Evolutionary conservation across 1,140 invertebrate genomes (phyloP).

Genomic region (Caenorhabditis tropicalis): DNA sequence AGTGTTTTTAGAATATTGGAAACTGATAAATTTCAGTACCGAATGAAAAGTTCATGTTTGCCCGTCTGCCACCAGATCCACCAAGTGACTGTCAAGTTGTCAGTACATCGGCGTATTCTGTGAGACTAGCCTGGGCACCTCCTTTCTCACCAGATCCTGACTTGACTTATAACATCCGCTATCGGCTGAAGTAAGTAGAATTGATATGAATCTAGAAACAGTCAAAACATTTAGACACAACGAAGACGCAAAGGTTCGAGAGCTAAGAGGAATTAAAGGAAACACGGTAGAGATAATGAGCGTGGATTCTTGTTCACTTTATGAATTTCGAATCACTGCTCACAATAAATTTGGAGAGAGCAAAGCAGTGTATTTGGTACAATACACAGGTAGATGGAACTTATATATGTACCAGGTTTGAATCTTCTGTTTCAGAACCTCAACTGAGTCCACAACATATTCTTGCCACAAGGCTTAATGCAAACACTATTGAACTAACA

Average conservation of each 20-base stretch:
- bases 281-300: constrained; percentile 68
- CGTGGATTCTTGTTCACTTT: constrained; percentile 69
- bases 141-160: constrained; percentile 68
- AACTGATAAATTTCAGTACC: constrained; percentile 63
- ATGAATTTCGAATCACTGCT: constrained; percentile 71
- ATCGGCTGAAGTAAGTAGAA: constrained; percentile 65
- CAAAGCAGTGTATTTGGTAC: constrained; percentile 68
- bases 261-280: constrained; percentile 66
- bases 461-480: constrained; percentile 67
- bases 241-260: constrained; percentile 63
- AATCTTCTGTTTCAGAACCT: constrained; percentile 60
- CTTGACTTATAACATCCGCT: constrained; percentile 70
- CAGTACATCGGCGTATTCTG: constrained; percentile 69
- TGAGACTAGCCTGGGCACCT: constrained; percentile 69
- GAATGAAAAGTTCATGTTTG: constrained; percentile 71
- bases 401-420: no score
- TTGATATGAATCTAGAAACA: not conserved
- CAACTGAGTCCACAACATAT: constrained; percentile 71
- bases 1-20: not conserved
- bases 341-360: constrained; percentile 70
- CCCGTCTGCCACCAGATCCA: constrained; percentile 68
- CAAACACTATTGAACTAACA: constrained; percentile 69
- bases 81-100: constrained; percentile 70
- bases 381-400: constrained; percentile 66
- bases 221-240: constrained; percentile 59